phyloP scores from a whole-genome alignment of 2,888 invertebrate genomes.

The Parapristionchus giblindavisi region DNA sequence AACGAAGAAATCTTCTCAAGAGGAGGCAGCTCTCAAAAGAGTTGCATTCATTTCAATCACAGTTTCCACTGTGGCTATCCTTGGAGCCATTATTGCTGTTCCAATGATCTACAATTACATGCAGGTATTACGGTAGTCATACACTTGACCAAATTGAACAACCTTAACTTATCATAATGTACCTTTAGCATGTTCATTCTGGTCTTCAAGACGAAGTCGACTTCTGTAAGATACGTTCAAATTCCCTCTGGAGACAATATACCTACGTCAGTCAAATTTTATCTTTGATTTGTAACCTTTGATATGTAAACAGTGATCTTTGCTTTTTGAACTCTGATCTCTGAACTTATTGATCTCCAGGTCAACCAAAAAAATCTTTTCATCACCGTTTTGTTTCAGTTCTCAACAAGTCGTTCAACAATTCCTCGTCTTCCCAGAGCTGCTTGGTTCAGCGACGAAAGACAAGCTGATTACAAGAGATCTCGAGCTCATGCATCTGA shows the following conservation, averaged over 20 bases:
- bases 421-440: slow-evolving; percentile 24
- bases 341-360: no score
- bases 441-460: slow-evolving; percentile 33
- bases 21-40: slow-evolving; percentile 30
- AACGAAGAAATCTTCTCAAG: slow-evolving; percentile 6
- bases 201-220: slow-evolving; percentile 34
- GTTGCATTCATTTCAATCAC: slow-evolving; percentile 34
- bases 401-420: no score
- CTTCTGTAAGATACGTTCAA: slow-evolving; percentile 33
- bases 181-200: slow-evolving; percentile 28
- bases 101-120: slow-evolving; percentile 38
- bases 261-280: slow-evolving; percentile 3
- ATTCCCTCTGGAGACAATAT: slow-evolving; percentile 34
- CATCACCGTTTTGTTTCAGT: no score
- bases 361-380: no score
- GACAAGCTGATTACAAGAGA: not conserved
- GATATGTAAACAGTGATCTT: no score
- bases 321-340: no score
- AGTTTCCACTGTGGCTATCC: slow-evolving; percentile 31
- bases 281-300: no score
- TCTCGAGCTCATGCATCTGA: slow-evolving; percentile 15
- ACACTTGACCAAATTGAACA: no score
- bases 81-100: slow-evolving; percentile 28
- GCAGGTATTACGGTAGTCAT: no score
- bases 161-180: no score